Evolutionary conservation across 1,140 invertebrate species (phyloP), one percentile per base, ranked within the genome.

Genomic region (Epicauta chinensis): DNA sequence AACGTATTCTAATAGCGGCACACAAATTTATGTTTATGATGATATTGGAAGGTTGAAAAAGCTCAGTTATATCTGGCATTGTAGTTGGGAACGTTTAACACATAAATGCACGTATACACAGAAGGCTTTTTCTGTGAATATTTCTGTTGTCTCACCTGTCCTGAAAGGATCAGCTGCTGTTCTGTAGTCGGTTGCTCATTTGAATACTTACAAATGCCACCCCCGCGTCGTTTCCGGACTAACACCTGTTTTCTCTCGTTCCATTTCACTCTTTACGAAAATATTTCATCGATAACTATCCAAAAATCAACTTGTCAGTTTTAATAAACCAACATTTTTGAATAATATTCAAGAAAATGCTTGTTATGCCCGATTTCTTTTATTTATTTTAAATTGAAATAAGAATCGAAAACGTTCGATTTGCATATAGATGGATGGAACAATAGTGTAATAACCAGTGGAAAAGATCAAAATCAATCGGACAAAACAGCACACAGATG

Each of bases 381-480:
- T 23, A 23, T 23, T 23, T 23, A 23, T 23, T 23, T 23, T 5
- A 23, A 23, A 5, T 23, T 23, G 4, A 23, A 23, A 23, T 23
- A 23, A 23, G 7, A 23, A 23, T 0, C 0, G 23, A 23, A 23
- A 47, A 47, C 45, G 32, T 47, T 37, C 45, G 43, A 54, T 50
- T 59, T 59, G 57, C 57, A 62, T 62, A 52, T 52, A 55, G 58
- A 62, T 51, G 56, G 60, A 62, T 55, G 55, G 60, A 58, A 62
- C 60, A 62, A 62, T 60, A 48, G 60, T 51, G 51, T 62, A 62
- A 62, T 62, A 62, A 62, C 58, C 60, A 34, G 45, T 53, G 32
- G 55, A 54, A 55, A 55, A 62, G 60, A 62, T 62, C 60, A 60
- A 60, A 62, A 62, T 62, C 60, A 60, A 60, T 56, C 51, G 37